Evolutionary conservation across 2,797 vertebrate species (phyloP).

Genomic region (Mionectes olivaceus): DNA sequence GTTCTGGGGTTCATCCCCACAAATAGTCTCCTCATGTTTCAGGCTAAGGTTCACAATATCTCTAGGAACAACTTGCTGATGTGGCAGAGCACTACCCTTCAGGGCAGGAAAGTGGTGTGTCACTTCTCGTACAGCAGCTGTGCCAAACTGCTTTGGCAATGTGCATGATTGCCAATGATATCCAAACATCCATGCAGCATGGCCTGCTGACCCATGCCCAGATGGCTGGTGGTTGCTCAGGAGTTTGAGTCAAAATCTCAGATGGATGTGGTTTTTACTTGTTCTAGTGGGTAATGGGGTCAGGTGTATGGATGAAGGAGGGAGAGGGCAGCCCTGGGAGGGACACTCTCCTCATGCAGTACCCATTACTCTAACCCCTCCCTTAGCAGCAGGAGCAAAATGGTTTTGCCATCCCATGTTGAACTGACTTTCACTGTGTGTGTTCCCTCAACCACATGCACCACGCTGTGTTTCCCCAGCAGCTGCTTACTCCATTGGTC

Average conservation of each 20-base stretch:
- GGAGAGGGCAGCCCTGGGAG: not conserved
- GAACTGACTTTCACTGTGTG: not conserved
- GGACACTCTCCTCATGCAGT: rapidly evolving
- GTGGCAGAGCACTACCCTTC: not conserved
- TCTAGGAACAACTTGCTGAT: not conserved
- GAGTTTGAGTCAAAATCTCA: not conserved
- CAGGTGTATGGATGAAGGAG: not conserved
- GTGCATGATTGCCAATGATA: not conserved
- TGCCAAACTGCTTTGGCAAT: not conserved
- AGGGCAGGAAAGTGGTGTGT: not conserved
- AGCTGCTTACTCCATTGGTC: not conserved
- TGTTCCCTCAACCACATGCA: not conserved
- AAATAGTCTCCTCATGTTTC: not conserved
- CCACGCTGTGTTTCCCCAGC: not conserved
- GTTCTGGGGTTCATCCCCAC: not conserved
- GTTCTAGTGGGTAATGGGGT: rapidly evolving
- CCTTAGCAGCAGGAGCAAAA: not conserved
- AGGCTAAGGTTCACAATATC: not conserved
- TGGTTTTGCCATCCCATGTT: not conserved
- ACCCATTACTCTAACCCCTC: not conserved
- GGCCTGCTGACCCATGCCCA: not conserved
- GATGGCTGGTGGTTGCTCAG: not conserved
- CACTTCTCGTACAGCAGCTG: not conserved
- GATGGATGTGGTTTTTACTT: not conserved
- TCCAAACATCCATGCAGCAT: not conserved